A percentile compares a stretch with the other conserved stretches of the same genome.
Evolutionary conservation across 2,797 vertebrate species (phyloP).

Genomic region (Lindbergichthys nudifrons): DNA sequence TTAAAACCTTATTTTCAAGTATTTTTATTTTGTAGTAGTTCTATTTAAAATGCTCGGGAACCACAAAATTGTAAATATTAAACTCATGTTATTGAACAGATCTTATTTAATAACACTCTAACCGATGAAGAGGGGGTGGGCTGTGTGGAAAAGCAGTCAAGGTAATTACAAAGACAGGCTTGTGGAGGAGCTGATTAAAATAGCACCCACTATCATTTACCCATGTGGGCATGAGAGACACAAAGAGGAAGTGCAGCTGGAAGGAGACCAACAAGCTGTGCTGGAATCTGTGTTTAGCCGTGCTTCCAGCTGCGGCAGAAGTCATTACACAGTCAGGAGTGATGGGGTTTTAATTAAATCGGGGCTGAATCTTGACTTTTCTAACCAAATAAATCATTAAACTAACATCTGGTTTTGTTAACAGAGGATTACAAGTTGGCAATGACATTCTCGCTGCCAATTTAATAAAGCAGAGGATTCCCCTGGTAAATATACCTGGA

Average conservation of each 20-base stretch:
- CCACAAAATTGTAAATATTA: constrained; percentile 7
- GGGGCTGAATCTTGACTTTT: constrained; percentile 49
- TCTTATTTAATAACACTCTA: constrained; percentile 37
- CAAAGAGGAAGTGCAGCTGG: constrained; percentile 26
- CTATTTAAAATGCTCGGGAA: background rate
- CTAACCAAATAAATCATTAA: constrained; percentile 46
- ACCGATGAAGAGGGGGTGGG: background rate
- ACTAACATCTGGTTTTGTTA: constrained; percentile 58
- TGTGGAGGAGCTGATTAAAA: constrained; percentile 59
- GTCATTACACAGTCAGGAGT: constrained; percentile 54
- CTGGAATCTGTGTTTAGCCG: constrained; percentile 32
- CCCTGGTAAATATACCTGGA: constrained; percentile 34
- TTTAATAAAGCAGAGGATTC: constrained; percentile 44
- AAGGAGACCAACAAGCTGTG: constrained; percentile 47
- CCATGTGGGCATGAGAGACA: constrained; percentile 25
- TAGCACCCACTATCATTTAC: constrained; percentile 43
- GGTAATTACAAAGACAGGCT: constrained; percentile 55
- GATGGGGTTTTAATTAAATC: constrained; percentile 69
- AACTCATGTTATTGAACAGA: constrained; percentile 20
- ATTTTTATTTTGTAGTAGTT: background rate
- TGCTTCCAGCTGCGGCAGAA: constrained; percentile 47
- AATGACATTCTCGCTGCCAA: background rate
- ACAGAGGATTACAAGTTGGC: constrained; percentile 20
- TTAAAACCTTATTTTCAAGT: background rate
- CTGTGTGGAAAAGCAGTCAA: constrained; percentile 26